Conservation (phyloP, 1,140 invertebrate genomes). For the Streblospio benedicti region DNA sequence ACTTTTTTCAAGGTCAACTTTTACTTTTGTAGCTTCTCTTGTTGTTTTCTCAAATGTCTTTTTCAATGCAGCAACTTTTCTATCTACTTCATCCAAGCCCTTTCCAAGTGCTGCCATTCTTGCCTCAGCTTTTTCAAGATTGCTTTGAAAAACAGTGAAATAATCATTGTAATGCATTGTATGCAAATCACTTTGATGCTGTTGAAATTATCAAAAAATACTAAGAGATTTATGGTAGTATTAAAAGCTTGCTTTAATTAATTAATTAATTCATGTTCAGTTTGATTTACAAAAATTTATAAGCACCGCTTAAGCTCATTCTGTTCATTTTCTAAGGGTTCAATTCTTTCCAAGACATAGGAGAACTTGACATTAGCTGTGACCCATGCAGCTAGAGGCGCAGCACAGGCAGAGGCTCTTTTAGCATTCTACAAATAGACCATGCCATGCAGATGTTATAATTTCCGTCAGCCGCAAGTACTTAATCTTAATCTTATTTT, state of each 20-base stretch:
- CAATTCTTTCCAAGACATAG: slow-evolving; percentile 79
- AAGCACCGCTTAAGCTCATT: slow-evolving; percentile 66
- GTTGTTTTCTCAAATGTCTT: slow-evolving; percentile 66
- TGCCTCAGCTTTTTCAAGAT: slow-evolving; percentile 69
- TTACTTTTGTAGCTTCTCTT: slow-evolving; percentile 86
- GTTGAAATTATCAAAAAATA: too few relatives aligned
- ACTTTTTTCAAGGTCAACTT: slow-evolving; percentile 76
- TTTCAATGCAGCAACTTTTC: slow-evolving; percentile 74
- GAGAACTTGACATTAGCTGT: slow-evolving; percentile 89
- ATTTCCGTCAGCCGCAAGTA: too few relatives aligned
- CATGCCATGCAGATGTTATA: too few relatives aligned
- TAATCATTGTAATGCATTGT: too few relatives aligned
- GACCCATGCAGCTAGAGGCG: slow-evolving; percentile 95
- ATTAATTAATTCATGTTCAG: too few relatives aligned
- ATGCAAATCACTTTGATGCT: too few relatives aligned
- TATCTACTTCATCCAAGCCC: slow-evolving; percentile 78
- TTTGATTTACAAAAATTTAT: too few relatives aligned
- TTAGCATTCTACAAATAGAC: slow-evolving; percentile 67
- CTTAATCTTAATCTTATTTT: too few relatives aligned
- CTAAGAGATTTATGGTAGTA: too few relatives aligned
- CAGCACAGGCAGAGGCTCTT: slow-evolving; percentile 86
- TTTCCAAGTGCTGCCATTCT: slow-evolving; percentile 72
- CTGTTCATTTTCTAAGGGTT: slow-evolving; percentile 81
- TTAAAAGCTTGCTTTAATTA: too few relatives aligned
- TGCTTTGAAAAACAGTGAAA: too few relatives aligned